These are phyloP conservation scores for Uropetala carovei DNA, from an alignment of 2,888 invertebrate species.

Conservation along the genomic window DNA sequence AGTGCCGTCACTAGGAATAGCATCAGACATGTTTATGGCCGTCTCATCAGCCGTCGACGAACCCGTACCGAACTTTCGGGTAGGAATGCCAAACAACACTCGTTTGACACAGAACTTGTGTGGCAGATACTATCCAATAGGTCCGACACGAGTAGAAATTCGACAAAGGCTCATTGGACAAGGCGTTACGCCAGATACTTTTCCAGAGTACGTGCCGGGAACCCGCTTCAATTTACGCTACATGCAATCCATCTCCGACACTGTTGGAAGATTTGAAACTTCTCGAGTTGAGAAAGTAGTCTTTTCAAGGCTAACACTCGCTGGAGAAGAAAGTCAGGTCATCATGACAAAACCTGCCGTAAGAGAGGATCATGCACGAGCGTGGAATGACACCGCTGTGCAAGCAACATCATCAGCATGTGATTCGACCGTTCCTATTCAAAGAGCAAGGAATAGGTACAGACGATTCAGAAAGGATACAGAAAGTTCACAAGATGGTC, in stretches of 20 bases:
- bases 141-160: constrained; percentile 28
- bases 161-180: constrained; percentile 16
- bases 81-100: neutral
- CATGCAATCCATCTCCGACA: constrained; percentile 18
- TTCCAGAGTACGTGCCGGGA: constrained; percentile 44
- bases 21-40: constrained; percentile 58
- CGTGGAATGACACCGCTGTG: no score
- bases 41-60: neutral
- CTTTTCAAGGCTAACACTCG: neutral
- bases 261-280: neutral
- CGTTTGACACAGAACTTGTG: neutral
- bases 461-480: no score
- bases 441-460: no score
- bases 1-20: constrained; percentile 48
- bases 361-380: no score
- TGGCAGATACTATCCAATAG: neutral
- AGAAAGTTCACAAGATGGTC: no score
- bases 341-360: neutral
- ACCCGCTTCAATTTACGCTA: constrained; percentile 50
- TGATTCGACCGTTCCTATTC: no score
- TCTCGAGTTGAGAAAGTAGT: constrained; percentile 43
- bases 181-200: neutral
- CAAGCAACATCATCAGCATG: no score
- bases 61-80: neutral
- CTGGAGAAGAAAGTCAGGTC: neutral